A percentile compares a stretch with the other conserved stretches of the same genome.
phyloP scores from a whole-genome alignment of 2,888 invertebrate species.

The Vesta saturnalis region DNA sequence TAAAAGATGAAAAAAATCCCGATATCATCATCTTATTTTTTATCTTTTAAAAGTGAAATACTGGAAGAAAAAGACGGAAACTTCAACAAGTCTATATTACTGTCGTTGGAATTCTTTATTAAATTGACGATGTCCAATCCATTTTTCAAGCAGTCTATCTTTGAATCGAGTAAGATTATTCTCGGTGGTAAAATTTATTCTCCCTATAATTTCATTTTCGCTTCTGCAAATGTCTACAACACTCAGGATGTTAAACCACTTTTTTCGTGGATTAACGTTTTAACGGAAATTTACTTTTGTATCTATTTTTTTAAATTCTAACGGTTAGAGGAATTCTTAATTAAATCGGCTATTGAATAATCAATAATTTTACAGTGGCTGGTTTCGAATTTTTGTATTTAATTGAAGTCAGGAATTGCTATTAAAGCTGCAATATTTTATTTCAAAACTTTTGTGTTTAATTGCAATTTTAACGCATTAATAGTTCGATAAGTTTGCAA shows the following conservation, averaged over 20 bases:
- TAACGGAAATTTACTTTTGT: neutral
- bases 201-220: conserved; percentile 39
- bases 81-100: conserved; percentile 18
- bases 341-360: neutral
- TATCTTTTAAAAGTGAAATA: neutral
- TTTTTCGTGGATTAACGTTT: neutral
- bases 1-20: neutral
- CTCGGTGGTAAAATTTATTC: conserved; percentile 38
- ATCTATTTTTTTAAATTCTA: neutral
- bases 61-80: neutral
- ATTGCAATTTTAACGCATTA: too few species aligned
- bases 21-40: neutral
- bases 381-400: too few species aligned
- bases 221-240: conserved; percentile 28
- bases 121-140: conserved; percentile 40
- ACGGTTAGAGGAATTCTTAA: neutral
- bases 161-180: conserved; percentile 38
- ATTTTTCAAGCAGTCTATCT: conserved; percentile 41
- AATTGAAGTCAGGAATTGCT: too few species aligned
- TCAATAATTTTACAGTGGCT: too few species aligned
- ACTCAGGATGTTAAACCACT: conserved; percentile 11
- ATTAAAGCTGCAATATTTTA: too few species aligned
- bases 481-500: too few species aligned
- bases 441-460: too few species aligned
- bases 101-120: conserved; percentile 35